A percentile compares a stretch with the other conserved stretches of the same genome.
These are phyloP conservation scores for Pharmacophagus antenor DNA, from an alignment of 2,888 invertebrate species.

Conservation along the genomic window DNA sequence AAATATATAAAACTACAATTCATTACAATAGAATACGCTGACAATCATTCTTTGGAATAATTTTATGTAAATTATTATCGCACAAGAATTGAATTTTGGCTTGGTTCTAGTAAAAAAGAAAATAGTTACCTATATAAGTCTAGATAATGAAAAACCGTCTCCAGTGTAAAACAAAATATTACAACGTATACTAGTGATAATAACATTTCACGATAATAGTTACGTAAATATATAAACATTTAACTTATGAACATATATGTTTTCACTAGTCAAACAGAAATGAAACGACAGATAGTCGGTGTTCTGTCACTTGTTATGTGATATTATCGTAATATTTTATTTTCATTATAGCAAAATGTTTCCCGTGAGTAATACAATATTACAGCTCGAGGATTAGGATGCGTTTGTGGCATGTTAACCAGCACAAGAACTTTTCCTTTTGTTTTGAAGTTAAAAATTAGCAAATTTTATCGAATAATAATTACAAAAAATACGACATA, in stretches of 20 bases:
- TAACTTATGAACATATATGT: background rate
- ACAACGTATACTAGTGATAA: conserved; percentile 42
- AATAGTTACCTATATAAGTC: background rate
- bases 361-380: background rate
- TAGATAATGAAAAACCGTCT: conserved; percentile 29
- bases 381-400: background rate
- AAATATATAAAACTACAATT: too few relatives aligned
- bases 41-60: too few relatives aligned
- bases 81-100: too few relatives aligned
- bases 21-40: background rate
- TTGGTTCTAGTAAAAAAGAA: background rate
- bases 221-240: conserved; percentile 32
- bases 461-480: too few relatives aligned
- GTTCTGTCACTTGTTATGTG: background rate
- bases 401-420: too few relatives aligned
- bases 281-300: background rate
- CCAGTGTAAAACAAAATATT: conserved; percentile 39
- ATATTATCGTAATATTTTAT: background rate
- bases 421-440: too few relatives aligned
- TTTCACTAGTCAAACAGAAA: background rate
- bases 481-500: too few relatives aligned
- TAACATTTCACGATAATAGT: conserved; percentile 38
- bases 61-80: too few relatives aligned
- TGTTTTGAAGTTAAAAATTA: too few relatives aligned
- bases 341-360: background rate